Evolutionary conservation across 2,797 vertebrate species (phyloP).

Genomic region (Rhabdomys pumilio): DNA sequence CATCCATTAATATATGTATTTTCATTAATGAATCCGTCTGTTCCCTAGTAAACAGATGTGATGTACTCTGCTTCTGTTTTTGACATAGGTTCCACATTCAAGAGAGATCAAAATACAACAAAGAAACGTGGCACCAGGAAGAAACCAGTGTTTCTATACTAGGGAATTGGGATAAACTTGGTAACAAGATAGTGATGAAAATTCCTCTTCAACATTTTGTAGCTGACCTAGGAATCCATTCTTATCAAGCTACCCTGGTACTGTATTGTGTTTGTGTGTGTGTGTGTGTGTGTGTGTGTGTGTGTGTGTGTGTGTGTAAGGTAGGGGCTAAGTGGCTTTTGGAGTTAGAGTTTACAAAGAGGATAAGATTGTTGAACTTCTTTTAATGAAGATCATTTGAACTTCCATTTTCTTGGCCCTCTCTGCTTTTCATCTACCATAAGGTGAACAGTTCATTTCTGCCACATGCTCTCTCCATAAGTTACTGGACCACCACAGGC

Average conservation of each 20-base stretch:
- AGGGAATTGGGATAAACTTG: background rate
- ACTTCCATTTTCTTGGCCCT: background rate
- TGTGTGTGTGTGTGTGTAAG: background rate
- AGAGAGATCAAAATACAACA: background rate
- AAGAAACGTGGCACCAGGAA: background rate
- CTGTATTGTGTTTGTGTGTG: background rate
- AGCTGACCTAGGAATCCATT: background rate
- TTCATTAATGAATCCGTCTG: background rate
- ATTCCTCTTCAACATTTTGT: background rate
- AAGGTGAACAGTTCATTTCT: background rate
- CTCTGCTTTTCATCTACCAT: background rate
- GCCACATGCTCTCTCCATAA: background rate
- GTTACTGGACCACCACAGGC: background rate
- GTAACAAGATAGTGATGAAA: background rate
- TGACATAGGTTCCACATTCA: background rate
- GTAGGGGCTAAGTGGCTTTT: background rate
- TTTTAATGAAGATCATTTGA: background rate
- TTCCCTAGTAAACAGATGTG: background rate
- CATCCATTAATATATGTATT: background rate
- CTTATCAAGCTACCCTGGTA: background rate
- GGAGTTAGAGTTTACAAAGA: background rate
- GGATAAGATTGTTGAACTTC: background rate
- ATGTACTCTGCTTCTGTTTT: background rate
- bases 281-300: background rate
- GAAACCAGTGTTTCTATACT: background rate